These are phyloP conservation scores for Alca torda DNA, from an alignment of 2,797 vertebrate genomes.

Conservation along the genomic window DNA sequence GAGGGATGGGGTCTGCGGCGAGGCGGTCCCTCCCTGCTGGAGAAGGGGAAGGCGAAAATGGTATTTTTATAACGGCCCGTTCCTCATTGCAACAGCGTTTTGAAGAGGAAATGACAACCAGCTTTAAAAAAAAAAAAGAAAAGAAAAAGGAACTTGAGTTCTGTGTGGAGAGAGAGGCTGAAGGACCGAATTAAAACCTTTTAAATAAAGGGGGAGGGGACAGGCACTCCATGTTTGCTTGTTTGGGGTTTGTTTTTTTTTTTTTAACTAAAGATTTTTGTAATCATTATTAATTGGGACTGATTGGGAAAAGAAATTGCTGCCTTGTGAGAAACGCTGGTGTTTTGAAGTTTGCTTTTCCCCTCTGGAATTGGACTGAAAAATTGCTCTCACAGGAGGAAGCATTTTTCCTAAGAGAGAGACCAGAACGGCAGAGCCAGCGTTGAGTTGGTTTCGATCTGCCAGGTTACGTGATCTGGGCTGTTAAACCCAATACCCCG, in stretches of 20 bases:
- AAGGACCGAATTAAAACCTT: background rate
- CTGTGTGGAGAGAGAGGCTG: background rate
- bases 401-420: background rate
- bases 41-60: background rate
- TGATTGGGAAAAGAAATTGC: background rate
- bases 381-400: background rate
- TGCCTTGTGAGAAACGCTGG: background rate
- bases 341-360: background rate
- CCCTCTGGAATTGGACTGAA: background rate
- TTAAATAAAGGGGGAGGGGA: background rate
- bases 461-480: background rate
- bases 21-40: background rate
- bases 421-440: background rate
- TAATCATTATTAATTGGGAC: background rate
- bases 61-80: background rate
- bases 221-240: background rate
- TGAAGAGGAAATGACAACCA: slow-evolving; percentile 33
- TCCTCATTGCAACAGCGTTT: slow-evolving; percentile 5
- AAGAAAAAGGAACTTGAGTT: slow-evolving; percentile 19
- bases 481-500: background rate
- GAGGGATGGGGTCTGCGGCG: background rate
- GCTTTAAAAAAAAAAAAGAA: background rate
- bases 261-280: background rate
- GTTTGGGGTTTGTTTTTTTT: background rate
- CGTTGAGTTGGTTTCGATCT: background rate